Evolutionary conservation across 2,797 vertebrate species (phyloP), one percentile per base, ranked within the genome.

Genomic region (Bradypus variegatus): DNA sequence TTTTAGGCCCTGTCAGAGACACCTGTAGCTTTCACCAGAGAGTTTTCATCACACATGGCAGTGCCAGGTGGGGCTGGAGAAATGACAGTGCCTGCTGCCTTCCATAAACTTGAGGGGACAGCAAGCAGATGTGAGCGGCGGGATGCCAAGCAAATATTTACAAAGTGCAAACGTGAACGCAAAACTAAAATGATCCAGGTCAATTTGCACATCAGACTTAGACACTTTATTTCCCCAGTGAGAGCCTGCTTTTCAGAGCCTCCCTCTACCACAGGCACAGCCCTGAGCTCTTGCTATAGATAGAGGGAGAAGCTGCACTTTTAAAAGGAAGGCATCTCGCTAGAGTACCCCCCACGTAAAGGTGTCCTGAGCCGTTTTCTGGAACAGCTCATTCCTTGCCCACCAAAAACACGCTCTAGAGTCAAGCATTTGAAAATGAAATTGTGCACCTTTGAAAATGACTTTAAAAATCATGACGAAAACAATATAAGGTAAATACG

Each of bases 81-180:
- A 50, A 86, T 9, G 92, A 38, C 8, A 13, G 76, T 41, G 86
- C 94, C 94, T 79, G 95, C 94, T 65, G 91, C 88, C 94, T 94
- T 67, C 88, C 91, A 41, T 78, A 89, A 87, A 82, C 92, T 77
- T 48, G 94, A 91, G 77, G 94, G 95, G 95, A 86, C 95, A 83
- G 93, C 90, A 18, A 70, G 95, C 96, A 96, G 96, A 95, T 96
- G 95, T 76, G 65, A 96, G 62, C 96, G 77, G 95, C 76, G 2
- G 94, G 96, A 48, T 25, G 92, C 95, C 94, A 77, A 93, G 95
- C 95, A 95, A 96, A 96, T 95, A 96, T 96, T 96, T 95, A 96
- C 95, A 84, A 89, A 96, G 95, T 94, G 96, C 95, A 89, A 90
- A 96, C 90, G 88, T 94, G 96, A 91, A 88, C 50, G 95, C 93